Base-by-base conservation (phyloP, 2,113 vertebrate genomes). In the Nyctereutes procyonoides region DNA sequence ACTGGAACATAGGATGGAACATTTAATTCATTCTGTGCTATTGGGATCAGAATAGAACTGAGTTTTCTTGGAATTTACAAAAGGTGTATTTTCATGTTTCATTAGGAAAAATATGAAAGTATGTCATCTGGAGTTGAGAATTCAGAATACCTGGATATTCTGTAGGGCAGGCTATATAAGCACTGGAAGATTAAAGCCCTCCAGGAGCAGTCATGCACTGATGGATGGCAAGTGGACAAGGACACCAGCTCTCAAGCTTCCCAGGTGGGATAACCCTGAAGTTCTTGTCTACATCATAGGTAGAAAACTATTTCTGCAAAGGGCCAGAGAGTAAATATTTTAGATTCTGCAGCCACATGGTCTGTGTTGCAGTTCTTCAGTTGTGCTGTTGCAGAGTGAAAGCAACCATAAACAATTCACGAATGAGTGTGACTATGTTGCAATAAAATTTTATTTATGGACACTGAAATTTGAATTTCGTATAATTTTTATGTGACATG, bases 31-130 rank as follows among this genome's bases (percentile, higher is more conserved):
- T 48, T 88, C 51, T 94, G 53, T 77, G 3, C 19, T 84, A 19
- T 90, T 94, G 81, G 74, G 58, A 58, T 43, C 53, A 93, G 55
- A 85, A 35, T 93, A 22, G 24, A 91, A 86, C 30, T 28, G 69
- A 86, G 32, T 93, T 95, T 93, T 96, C 65, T 93, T 48, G 51
- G n/a, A 83, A 90, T 62, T 93, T 77, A 51, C 24, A 90, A 87
- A 88, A 51, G 69, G 56, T 60, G 13, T 69, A 2, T 53, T 96
- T 95, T 85, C 51, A 84, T 95, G 63, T 95, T 93, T 93, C 90
- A 28, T 93, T 90, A 73, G 58, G 38, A n/a, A 82, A 93, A 90
- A 76, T 94, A 69, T 55, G 19, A 92, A 89, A 85, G 71, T 32
- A 48, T 67, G 38, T 67, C 65, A 94, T 87, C 24, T 16, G 56